Base-by-base conservation (phyloP, 2,888 invertebrate species). In the Agrochola lychnidis region DNA sequence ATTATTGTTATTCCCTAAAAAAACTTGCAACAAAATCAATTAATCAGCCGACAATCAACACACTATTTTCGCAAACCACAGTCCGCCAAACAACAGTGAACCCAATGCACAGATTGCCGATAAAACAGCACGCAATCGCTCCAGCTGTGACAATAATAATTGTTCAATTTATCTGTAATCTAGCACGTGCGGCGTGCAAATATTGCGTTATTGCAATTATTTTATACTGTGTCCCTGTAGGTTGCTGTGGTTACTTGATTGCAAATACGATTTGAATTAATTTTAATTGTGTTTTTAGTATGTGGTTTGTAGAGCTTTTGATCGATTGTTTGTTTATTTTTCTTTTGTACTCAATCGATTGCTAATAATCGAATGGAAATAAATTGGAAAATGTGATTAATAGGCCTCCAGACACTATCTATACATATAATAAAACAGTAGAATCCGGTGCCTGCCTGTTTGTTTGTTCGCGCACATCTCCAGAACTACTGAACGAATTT, bases 171-270 rank as follows among this genome's bases (percentile, higher is more conserved):
- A 88, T 88, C 88, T 74, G 0, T 3, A 40, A 88, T 88, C 87
- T 78, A 76, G 80, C 87, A 76, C 87, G 84, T 87, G 88, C 53
- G 12, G 68, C 22, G 53, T 68, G 82, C 82, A 67, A 86, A 86
- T 81, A 72, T 78, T 83, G 71, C 63, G 66, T 77, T 71, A 70
- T 57, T 78, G 81, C 85, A 71, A 78, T 82, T 84, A 64, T 64
- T 73, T 30, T 71, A 67, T 42, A 4, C 75, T 72, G 77, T 80
- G 68, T 70, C 63, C 48, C 69, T 48, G 40, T 61, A 3, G 22
- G 73, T 82, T 73, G 62, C 85, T 59, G 36, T 66, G 73, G 78
- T 71, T 62, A 85, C 82, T 14, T 48, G 25, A 81, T 81, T 72
- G 76, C 67, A 73, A 76, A 84, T 82, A 72, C 48, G n/a, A 68